Percentiles rank a stretch among this genome's conserved stretches.
These are phyloP conservation scores for Noctua janthe DNA, from an alignment of 2,888 invertebrate species.

Conservation along the genomic window DNA sequence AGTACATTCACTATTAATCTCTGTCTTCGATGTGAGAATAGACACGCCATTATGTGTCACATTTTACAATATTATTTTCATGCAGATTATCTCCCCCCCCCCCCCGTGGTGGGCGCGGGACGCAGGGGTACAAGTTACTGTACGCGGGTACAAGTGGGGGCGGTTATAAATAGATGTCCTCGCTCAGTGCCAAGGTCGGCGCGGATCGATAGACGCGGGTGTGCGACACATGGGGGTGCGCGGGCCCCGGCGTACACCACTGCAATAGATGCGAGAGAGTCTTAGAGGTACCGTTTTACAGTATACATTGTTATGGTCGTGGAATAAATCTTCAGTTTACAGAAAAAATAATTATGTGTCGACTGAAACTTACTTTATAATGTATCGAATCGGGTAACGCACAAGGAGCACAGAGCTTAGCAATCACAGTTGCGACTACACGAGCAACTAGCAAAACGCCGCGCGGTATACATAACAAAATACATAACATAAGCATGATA, in stretches of 20 bases:
- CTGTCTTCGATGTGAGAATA: background rate
- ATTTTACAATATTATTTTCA: background rate
- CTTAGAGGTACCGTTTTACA: background rate
- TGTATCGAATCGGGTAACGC: background rate
- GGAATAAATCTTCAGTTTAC: background rate
- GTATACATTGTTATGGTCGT: background rate
- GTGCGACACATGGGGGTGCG: background rate
- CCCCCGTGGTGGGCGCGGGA: background rate
- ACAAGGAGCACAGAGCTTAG: background rate
- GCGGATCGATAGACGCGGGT: constrained; percentile 70
- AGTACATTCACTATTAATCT: background rate
- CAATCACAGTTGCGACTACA: too few relatives aligned
- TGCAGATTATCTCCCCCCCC: background rate
- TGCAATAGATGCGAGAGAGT: background rate
- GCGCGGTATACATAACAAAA: too few relatives aligned
- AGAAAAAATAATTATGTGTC: background rate
- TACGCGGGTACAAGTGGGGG: constrained; percentile 41
- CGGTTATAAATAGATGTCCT: constrained; percentile 82
- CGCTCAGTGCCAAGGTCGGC: constrained; percentile 85
- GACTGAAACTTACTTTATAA: background rate
- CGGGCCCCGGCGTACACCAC: background rate
- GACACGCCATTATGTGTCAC: background rate
- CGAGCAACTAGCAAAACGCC: too few relatives aligned
- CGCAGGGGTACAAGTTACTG: constrained; percentile 29
- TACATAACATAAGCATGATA: too few relatives aligned